phyloP scores from a whole-genome alignment of 2,113 vertebrate genomes.

The Macquaria australasica region DNA sequence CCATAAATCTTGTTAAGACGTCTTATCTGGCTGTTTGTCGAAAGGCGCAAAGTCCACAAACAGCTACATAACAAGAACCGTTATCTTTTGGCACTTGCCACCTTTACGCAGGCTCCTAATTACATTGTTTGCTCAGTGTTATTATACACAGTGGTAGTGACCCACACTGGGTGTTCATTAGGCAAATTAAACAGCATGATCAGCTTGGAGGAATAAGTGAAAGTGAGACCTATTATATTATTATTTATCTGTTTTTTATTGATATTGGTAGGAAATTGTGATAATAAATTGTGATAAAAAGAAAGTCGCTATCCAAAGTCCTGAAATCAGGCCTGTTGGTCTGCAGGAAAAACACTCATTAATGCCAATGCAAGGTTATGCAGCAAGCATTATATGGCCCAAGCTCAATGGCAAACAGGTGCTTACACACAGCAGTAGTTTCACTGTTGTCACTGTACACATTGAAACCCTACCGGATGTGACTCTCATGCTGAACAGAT shows the following conservation, averaged over 20 bases:
- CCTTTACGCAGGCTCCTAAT: conserved; percentile 22
- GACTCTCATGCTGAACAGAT: not conserved
- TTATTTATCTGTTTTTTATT: not conserved
- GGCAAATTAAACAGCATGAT: not conserved
- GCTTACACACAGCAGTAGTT: not conserved
- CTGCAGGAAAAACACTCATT: not conserved
- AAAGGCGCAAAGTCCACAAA: conserved; percentile 14
- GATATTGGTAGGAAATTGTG: not conserved
- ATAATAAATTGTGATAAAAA: not conserved
- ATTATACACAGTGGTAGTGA: not conserved
- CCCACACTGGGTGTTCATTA: not conserved
- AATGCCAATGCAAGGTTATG: not conserved
- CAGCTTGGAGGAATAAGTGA: not conserved
- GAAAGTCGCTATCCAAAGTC: not conserved
- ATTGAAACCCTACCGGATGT: not conserved
- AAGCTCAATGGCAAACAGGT: not conserved
- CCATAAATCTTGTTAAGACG: conserved; percentile 25
- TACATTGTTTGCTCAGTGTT: not conserved
- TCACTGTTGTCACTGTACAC: conserved; percentile 20
- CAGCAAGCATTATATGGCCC: not conserved
- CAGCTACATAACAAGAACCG: not conserved
- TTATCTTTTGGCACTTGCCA: conserved; percentile 13
- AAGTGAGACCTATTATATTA: not conserved
- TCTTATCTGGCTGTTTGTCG: conserved; percentile 23
- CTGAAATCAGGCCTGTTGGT: conserved; percentile 2